Percentiles rank a stretch among this genome's conserved stretches.
Conservation (phyloP, 2,888 invertebrate genomes). For the Cantharis lateralis region DNA sequence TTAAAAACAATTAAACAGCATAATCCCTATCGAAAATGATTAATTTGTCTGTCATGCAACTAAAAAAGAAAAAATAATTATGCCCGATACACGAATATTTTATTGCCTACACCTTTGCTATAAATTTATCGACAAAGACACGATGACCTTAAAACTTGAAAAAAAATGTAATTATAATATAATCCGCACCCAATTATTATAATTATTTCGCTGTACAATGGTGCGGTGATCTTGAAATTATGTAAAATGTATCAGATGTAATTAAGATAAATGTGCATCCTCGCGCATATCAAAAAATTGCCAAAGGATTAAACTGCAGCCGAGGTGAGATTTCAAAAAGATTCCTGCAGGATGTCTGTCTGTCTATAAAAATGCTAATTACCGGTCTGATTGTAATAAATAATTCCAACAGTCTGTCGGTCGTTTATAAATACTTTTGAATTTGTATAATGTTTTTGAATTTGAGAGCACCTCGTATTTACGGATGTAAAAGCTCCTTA, state of each 20-base stretch:
- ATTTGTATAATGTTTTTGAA: background rate
- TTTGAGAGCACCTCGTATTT: background rate
- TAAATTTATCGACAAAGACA: conserved; percentile 1
- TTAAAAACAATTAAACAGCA: background rate
- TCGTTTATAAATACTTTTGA: background rate
- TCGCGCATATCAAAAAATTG: background rate
- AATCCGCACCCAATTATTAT: background rate
- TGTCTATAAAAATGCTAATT: background rate
- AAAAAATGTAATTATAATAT: background rate
- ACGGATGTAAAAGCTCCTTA: background rate
- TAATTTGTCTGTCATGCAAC: background rate
- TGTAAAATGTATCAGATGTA: background rate
- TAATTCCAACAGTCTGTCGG: background rate
- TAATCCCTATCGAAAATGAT: background rate
- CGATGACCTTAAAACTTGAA: background rate
- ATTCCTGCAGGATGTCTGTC: background rate
- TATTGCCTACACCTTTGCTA: background rate
- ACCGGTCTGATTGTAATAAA: background rate
- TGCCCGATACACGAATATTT: background rate
- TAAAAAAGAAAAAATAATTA: background rate
- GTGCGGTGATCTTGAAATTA: background rate
- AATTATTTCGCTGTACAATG: background rate
- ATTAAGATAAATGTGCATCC: background rate
- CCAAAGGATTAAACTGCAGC: background rate
- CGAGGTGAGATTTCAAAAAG: background rate